These are phyloP conservation scores for Mormyrus iriodes DNA, from an alignment of 2,113 vertebrate genomes.

Conservation along the genomic window DNA sequence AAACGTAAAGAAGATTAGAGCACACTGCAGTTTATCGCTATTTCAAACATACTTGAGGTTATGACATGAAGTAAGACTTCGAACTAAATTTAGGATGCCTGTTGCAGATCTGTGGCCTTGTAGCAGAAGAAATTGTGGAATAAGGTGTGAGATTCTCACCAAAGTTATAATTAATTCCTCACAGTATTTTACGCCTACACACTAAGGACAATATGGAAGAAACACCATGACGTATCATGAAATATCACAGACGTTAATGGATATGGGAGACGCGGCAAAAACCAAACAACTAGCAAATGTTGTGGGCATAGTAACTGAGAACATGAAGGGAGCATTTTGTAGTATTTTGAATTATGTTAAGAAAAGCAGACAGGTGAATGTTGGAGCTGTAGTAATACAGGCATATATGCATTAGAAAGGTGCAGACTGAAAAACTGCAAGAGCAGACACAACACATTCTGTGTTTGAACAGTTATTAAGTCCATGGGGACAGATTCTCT, in stretches of 20 bases:
- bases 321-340: background rate
- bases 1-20: background rate
- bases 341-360: background rate
- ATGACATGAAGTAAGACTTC: background rate
- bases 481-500: background rate
- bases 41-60: background rate
- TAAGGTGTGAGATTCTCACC: too few species aligned
- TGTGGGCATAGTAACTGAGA: background rate
- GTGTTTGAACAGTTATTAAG: background rate
- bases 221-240: background rate
- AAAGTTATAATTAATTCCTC: too few species aligned
- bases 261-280: background rate
- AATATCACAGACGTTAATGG: background rate
- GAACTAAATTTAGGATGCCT: background rate
- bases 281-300: background rate
- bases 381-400: background rate
- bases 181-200: background rate
- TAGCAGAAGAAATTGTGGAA: background rate
- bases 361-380: background rate
- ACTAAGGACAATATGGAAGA: too few species aligned
- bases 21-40: background rate
- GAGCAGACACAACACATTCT: too few species aligned
- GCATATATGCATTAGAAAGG: constrained; percentile 1
- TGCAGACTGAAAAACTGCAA: background rate
- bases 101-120: background rate